Conservation (phyloP, 2,888 invertebrate species). For the Drosophila peninsularis region DNA sequence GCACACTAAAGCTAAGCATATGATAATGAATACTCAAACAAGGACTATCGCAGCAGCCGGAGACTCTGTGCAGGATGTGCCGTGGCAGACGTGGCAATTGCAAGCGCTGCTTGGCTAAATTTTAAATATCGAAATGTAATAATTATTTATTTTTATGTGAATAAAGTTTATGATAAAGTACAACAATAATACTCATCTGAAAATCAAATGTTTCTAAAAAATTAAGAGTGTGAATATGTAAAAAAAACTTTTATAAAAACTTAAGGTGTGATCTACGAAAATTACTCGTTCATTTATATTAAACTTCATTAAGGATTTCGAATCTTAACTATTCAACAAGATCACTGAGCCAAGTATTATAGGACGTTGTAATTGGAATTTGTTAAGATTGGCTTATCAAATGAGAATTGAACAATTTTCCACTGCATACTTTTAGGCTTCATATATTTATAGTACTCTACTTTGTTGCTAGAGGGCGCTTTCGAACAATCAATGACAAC, state of each 20-base stretch:
- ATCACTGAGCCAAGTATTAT: too few relatives aligned
- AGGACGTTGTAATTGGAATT: too few relatives aligned
- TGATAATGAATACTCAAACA: slow-evolving; percentile 41
- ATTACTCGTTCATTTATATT: too few relatives aligned
- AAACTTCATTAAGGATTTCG: too few relatives aligned
- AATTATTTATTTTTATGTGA: slow-evolving; percentile 79
- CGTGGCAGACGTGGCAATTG: slow-evolving; percentile 15
- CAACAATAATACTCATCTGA: slow-evolving; percentile 22
- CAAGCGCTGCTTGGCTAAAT: slow-evolving; percentile 35
- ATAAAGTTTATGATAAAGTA: slow-evolving; percentile 77
- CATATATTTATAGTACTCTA: neutral
- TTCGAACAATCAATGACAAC: neutral
- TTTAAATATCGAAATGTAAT: slow-evolving; percentile 69
- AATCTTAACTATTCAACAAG: too few relatives aligned
- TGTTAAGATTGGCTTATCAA: too few relatives aligned
- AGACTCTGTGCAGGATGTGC: slow-evolving; percentile 19
- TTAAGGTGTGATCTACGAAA: too few relatives aligned
- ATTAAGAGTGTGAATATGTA: neutral
- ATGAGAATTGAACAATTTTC: neutral
- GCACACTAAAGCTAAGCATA: slow-evolving; percentile 68
- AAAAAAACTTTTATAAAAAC: too few relatives aligned
- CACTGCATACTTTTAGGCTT: neutral
- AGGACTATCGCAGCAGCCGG: slow-evolving; percentile 28
- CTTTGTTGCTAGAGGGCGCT: neutral
- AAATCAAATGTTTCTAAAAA: neutral